Percentiles rank a stretch among this genome's conserved stretches.
Evolutionary conservation across 1,140 invertebrate genomes (phyloP).

Genomic region (Ctenoplectra terminalis): DNA sequence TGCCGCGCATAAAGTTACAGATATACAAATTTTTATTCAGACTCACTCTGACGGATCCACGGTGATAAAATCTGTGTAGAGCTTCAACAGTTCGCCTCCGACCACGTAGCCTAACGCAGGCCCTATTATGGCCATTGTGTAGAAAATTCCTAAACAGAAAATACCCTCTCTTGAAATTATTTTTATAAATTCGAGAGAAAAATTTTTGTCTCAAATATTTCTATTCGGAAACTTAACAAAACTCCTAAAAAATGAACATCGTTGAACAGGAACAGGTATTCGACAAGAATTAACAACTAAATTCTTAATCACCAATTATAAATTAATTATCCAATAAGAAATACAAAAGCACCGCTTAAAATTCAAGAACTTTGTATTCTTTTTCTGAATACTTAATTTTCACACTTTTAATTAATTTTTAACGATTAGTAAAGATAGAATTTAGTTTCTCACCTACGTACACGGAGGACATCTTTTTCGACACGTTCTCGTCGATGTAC

Average conservation of each 20-base stretch:
- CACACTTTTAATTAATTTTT: too few species aligned
- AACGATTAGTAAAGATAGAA: not conserved
- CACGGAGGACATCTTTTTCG: slow-evolving; percentile 91
- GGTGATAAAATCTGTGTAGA: slow-evolving; percentile 89
- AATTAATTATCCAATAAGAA: too few species aligned
- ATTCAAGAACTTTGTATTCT: too few species aligned
- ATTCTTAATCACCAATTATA: too few species aligned
- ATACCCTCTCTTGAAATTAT: not conserved
- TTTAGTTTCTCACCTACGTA: slow-evolving; percentile 86
- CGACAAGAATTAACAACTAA: too few species aligned
- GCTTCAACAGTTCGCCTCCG: slow-evolving; percentile 89
- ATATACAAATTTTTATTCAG: not conserved
- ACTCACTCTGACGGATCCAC: slow-evolving; percentile 87
- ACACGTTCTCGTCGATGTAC: slow-evolving; percentile 91
- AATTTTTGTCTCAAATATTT: too few species aligned
- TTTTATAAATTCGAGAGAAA: not conserved
- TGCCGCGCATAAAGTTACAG: not conserved
- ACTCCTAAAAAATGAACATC: too few species aligned
- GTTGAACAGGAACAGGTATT: too few species aligned
- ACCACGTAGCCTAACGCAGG: slow-evolving; percentile 91
- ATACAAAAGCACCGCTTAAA: too few species aligned
- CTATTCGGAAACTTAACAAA: too few species aligned
- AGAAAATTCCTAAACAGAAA: slow-evolving; percentile 86
- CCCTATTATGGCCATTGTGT: slow-evolving; percentile 91
- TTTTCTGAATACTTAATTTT: too few species aligned